These are phyloP conservation scores for Papilio polyxenes DNA, from an alignment of 1,140 invertebrate genomes.

Conservation along the genomic window DNA sequence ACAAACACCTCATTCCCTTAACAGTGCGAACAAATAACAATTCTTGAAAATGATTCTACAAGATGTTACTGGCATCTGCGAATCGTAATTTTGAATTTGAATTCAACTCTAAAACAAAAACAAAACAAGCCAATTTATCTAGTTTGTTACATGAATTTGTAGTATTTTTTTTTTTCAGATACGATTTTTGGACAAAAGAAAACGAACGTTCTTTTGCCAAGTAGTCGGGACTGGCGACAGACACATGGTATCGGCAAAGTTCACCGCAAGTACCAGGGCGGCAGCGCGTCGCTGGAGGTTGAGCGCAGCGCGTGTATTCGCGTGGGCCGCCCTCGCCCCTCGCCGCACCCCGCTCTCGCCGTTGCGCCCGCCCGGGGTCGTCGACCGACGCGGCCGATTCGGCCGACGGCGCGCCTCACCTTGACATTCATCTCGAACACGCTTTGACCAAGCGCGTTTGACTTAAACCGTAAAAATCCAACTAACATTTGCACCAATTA, in stretches of 20 bases:
- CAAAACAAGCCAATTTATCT: too few relatives aligned
- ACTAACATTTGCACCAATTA: constrained; percentile 37
- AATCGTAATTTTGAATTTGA: neutral
- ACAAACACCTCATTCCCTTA: neutral
- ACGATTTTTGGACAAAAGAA: neutral
- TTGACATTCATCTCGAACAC: constrained; percentile 79
- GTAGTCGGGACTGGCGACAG: constrained; percentile 44
- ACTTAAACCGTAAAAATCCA: constrained; percentile 65
- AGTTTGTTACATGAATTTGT: neutral
- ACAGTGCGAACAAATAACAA: neutral
- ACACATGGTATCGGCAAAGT: constrained; percentile 55
- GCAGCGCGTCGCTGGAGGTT: constrained; percentile 69
- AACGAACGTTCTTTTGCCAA: constrained; percentile 21
- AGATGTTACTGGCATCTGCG: neutral
- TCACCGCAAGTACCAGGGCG: constrained; percentile 68
- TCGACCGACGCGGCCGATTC: constrained; percentile 73
- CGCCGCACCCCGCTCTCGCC: constrained; percentile 50
- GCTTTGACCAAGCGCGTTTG: constrained; percentile 73
- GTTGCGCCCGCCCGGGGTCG: constrained; percentile 54
- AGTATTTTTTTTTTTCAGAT: neutral
- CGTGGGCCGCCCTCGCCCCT: constrained; percentile 70
- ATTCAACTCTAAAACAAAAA: neutral
- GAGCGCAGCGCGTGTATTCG: constrained; percentile 75
- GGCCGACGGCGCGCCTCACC: constrained; percentile 79
- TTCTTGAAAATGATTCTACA: neutral